Base-by-base conservation (phyloP, 64 coral and sea anemone species). In the Actinia tenebrosa region DNA sequence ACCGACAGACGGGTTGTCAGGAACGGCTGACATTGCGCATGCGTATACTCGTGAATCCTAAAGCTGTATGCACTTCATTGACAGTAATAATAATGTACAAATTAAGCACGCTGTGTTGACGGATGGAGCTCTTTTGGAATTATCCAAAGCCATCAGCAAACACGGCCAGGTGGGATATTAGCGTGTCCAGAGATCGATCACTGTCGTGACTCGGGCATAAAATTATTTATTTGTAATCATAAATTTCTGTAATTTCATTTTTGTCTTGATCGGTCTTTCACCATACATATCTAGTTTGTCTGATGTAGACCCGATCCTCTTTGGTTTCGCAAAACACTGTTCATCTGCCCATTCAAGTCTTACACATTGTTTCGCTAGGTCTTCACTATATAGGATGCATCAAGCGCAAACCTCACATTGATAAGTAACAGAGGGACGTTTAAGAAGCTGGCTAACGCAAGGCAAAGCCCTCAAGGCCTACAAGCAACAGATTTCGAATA, bases 91-190 rank as follows among this genome's bases (percentile, higher is more conserved):
- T 81, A 81, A 81, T 81, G 79, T 81, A 81, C 79, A 81, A 81
- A 81, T 81, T 81, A 81, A 81, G 79, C 79, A 81, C 50, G 79
- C 53, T 81, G 79, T 81, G 79, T 81, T 81, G 79, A 81, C 79
- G 79, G 79, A 81, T 81, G 79, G 79, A 45, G 79, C 79, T 81
- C 79, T 81, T 81, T 81, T 81, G 79, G 79, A 81, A 81, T 81
- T 81, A 81, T 81, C 79, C 79, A 81, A 81, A 81, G 79, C 79
- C 79, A 81, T 81, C 79, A 81, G 79, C 79, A 81, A 81, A 81
- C 79, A 81, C 27, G 15, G 45, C 79, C 79, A 81, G 79, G 79
- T 81, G 79, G 79, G 79, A 81, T 50, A 81, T 81, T 81, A 81
- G 45, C 79, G 44, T 81, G 17, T 53, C 46, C 79, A 81, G 17